phyloP scores from a whole-genome alignment of 1,140 invertebrate species.

The Rhynchophorus ferrugineus region DNA sequence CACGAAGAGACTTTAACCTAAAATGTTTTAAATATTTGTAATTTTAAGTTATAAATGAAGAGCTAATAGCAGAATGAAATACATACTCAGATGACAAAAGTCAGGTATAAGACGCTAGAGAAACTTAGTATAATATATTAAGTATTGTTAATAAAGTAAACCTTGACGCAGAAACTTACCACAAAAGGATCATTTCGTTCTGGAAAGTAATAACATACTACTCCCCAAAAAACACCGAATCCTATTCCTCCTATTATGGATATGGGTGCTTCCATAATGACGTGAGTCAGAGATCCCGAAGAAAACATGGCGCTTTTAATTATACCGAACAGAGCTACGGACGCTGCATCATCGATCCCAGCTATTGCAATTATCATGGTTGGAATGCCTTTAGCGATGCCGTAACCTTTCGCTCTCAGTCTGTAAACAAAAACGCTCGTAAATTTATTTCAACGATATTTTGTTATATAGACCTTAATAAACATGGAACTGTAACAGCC shows the following conservation, averaged over 20 bases:
- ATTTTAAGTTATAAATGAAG: too few species aligned
- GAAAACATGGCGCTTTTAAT: constrained; percentile 78
- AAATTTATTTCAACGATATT: too few species aligned
- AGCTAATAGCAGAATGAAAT: too few species aligned
- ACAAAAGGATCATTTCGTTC: constrained; percentile 61
- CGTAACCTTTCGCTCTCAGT: constrained; percentile 76
- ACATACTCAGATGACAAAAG: too few species aligned
- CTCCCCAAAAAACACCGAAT: constrained; percentile 68
- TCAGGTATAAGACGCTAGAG: too few species aligned
- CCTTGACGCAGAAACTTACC: too few species aligned
- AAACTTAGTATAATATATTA: too few species aligned
- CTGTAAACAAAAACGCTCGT: constrained; percentile 61
- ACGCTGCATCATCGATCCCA: constrained; percentile 79
- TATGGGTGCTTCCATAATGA: constrained; percentile 62
- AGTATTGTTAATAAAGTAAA: too few species aligned
- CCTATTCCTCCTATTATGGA: constrained; percentile 66
- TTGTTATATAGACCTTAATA: too few species aligned
- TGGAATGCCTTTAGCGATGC: constrained; percentile 88
- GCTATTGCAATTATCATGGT: constrained; percentile 85
- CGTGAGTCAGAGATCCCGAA: constrained; percentile 55
- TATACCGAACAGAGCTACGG: constrained; percentile 85
- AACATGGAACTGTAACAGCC: constrained; percentile 87
- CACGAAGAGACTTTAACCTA: too few species aligned
- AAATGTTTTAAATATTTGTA: too few species aligned
- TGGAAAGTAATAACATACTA: constrained; percentile 63